Base-by-base conservation (phyloP, 2,113 vertebrate genomes). In the Abramis brama region DNA sequence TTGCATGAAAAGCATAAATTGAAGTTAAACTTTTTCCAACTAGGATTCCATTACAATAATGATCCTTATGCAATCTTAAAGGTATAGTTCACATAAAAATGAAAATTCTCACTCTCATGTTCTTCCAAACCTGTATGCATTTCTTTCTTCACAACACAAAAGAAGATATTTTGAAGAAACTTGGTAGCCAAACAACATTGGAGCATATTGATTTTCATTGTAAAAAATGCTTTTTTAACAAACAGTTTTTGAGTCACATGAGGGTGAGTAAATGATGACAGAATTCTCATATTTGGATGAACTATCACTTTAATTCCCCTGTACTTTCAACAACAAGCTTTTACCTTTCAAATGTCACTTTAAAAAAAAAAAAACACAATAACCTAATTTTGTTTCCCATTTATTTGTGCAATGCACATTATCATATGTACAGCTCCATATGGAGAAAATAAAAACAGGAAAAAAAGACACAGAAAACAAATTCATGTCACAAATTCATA, bases 401-500 rank as follows among this genome's bases (percentile, higher is more conserved):
- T 95, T 94, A 94, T 95, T 94, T 92, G 92, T 94, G 91, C 94
- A 94, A 92, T 91, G 95, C 94, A 95, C 92, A 91, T 92, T 87
- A 92, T 78, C 87, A 89, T 95, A 94, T 95, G 93, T 96, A 96
- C 95, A 96, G 92, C 92, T 91, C 91, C 87, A 87, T 93, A 95
- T 92, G 91, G 93, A 91, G 90, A 83, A 83, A 83, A 83, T 13
- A 73, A 93, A 92, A 93, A 95, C 93, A 93, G 91, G 91, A 95
- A 92, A 94, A 90, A 91, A 52, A 92, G 8, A 88, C 88, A 95
- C 94, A 91, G 94, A 94, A 87, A 95, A 94, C 92, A 93, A 94
- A 93, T 96, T 95, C 94, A 97, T 95, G 94, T 94, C 95, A 96
- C 96, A 96, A n/a, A n/a, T n/a, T n/a, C n/a, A 92, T 93, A 94